Evolutionary conservation across 64 coral and sea anemone genomes (phyloP).

Genomic region (Actinia equina): DNA sequence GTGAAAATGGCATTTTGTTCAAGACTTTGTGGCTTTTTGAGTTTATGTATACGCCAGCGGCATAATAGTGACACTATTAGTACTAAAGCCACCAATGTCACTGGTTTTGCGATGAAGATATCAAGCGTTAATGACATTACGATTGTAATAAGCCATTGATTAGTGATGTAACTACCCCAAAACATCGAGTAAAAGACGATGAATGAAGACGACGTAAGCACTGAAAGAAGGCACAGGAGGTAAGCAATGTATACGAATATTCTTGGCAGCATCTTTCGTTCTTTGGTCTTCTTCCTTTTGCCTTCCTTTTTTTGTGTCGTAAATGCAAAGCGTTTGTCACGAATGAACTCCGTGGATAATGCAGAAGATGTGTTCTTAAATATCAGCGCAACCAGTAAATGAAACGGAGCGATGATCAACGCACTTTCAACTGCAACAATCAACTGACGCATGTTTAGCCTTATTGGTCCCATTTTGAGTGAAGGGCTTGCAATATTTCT

Average conservation of each 20-base stretch:
- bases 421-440: slow-evolving; percentile 40
- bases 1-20: not conserved
- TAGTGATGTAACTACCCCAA: slow-evolving; percentile 38
- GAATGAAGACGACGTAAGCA: slow-evolving; percentile 18
- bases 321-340: not conserved
- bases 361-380: not conserved
- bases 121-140: slow-evolving; percentile 33
- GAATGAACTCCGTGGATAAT: not conserved
- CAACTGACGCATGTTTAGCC: slow-evolving; percentile 25
- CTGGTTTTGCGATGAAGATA: slow-evolving; percentile 42
- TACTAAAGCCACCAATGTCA: not conserved
- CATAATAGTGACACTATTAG: not conserved
- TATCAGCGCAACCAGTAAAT: slow-evolving; percentile 36
- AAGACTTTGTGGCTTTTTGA: not conserved
- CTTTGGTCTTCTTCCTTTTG: not conserved
- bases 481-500: not conserved
- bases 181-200: slow-evolving; percentile 38
- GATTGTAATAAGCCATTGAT: slow-evolving; percentile 45
- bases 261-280: not conserved
- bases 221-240: slow-evolving; percentile 31
- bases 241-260: slow-evolving; percentile 20
- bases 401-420: slow-evolving; percentile 26
- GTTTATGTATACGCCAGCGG: not conserved
- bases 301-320: not conserved
- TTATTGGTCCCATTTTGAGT: slow-evolving; percentile 27